A percentile compares a stretch with the other conserved stretches of the same genome.
These are phyloP conservation scores for Trachelus troglodyta DNA, from an alignment of 2,888 invertebrate genomes.

Conservation along the genomic window DNA sequence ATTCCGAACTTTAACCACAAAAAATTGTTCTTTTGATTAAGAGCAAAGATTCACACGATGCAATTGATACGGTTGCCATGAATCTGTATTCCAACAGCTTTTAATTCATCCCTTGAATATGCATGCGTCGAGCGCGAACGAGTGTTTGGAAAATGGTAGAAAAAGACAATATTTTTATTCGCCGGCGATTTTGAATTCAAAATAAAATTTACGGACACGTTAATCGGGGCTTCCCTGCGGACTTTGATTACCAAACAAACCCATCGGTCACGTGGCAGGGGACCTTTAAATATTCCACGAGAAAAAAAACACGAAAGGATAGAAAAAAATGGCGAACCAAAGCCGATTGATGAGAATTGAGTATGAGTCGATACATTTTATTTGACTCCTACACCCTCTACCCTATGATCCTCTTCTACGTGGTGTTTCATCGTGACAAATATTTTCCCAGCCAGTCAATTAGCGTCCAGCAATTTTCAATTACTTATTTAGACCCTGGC, in stretches of 20 bases:
- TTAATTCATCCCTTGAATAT: background rate
- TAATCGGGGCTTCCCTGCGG: background rate
- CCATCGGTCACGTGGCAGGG: background rate
- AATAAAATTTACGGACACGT: background rate
- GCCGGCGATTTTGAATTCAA: background rate
- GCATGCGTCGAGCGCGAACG: background rate
- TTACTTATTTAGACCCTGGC: background rate
- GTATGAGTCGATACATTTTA: background rate
- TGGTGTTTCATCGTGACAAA: background rate
- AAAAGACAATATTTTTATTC: background rate
- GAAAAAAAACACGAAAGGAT: background rate
- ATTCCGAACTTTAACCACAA: background rate
- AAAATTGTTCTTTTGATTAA: too few relatives aligned
- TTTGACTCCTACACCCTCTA: too few relatives aligned
- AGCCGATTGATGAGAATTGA: background rate
- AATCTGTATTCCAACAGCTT: background rate
- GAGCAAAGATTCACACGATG: background rate
- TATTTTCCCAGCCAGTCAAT: background rate
- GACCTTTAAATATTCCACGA: background rate
- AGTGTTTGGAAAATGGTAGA: background rate
- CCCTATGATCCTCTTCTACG: background rate
- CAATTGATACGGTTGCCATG: background rate
- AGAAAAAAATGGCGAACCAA: background rate
- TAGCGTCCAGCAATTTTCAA: background rate
- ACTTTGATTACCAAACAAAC: background rate